A percentile compares a stretch with the other conserved stretches of the same genome.
Conservation (phyloP, 2,888 invertebrate genomes). For the Bhutanitis thaidina region DNA sequence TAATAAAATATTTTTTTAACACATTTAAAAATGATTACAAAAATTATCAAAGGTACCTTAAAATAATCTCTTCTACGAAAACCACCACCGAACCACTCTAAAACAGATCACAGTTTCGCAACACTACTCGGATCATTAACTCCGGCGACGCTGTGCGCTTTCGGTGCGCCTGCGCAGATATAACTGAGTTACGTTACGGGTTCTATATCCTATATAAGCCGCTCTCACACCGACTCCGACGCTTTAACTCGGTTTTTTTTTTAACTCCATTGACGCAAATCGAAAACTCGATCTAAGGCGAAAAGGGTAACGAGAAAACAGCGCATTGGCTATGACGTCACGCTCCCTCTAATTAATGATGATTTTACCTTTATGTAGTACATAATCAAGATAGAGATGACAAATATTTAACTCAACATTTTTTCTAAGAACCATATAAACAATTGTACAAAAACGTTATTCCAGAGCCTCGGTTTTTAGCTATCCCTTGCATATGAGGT, state of each 20-base stretch:
- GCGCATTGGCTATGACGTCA: not conserved
- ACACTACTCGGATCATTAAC: not conserved
- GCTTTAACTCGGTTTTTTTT: conserved; percentile 3
- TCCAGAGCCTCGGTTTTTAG: too few relatives aligned
- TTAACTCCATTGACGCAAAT: conserved; percentile 14
- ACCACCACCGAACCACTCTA: not conserved
- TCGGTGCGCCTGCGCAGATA: conserved; percentile 1
- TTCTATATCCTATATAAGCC: conserved; percentile 16
- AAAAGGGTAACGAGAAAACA: not conserved
- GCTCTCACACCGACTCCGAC: not conserved
- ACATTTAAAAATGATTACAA: too few relatives aligned
- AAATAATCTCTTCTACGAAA: not conserved
- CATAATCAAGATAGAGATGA: too few relatives aligned
- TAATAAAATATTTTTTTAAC: too few relatives aligned
- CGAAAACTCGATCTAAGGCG: conserved; percentile 1
- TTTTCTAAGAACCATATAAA: too few relatives aligned
- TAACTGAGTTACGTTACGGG: conserved; percentile 6
- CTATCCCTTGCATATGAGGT: too few relatives aligned
- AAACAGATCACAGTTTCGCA: not conserved
- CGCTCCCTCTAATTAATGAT: not conserved
- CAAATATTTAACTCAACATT: too few relatives aligned
- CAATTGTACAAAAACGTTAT: too few relatives aligned
- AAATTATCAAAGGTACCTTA: not conserved
- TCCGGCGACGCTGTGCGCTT: conserved; percentile 2
- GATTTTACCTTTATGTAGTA: too few relatives aligned